Base-by-base conservation (phyloP, 2,797 vertebrate genomes). In the Acrossocheilus wenchowensis region DNA sequence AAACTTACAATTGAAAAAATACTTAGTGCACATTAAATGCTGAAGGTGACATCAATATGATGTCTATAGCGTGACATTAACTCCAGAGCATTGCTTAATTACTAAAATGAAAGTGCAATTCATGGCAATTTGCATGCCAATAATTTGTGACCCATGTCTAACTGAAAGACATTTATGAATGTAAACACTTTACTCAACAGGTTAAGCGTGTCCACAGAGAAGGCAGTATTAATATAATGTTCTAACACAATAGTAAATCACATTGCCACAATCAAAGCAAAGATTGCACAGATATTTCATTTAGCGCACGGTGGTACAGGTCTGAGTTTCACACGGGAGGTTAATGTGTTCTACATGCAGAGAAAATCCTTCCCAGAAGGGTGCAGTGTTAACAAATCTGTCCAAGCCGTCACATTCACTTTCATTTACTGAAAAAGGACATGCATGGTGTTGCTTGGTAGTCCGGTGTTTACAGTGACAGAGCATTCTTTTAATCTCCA, bases 321-420 rank as follows among this genome's bases (percentile, higher is more conserved):
- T 78, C 79, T 77, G 88, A 87, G 86, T 86, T 64, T 90, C 39
- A 52, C 41, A 78, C 12, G 0, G 87, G 89, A 88, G 68, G 82
- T 87, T 75, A 81, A 74, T 82, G 86, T 86, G 86, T 83, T 77
- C 84, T 81, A 90, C 86, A 89, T 94, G 94, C 91, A 93, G 91
- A 78, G 83, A 91, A 89, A 86, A 78, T 89, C 89, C 82, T 87
- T 75, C 90, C 95, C 94, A 95, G 94, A 90, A 94, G 94, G 89
- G 92, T 91, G 93, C 94, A 94, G 91, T 93, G 90, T 93, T 90
- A 90, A 88, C 90, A 89, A 90, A 89, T 64, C 81, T 86, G 84
- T 92, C 66, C 91, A 86, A 90, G 80, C 78, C 43, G 79, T 57
- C 82, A 62, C 11, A 86, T 90, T 73, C 62, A 82, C 48, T 83